Evolutionary conservation across 2,113 vertebrate species (phyloP).

Genomic region (Phycodurus eques): DNA sequence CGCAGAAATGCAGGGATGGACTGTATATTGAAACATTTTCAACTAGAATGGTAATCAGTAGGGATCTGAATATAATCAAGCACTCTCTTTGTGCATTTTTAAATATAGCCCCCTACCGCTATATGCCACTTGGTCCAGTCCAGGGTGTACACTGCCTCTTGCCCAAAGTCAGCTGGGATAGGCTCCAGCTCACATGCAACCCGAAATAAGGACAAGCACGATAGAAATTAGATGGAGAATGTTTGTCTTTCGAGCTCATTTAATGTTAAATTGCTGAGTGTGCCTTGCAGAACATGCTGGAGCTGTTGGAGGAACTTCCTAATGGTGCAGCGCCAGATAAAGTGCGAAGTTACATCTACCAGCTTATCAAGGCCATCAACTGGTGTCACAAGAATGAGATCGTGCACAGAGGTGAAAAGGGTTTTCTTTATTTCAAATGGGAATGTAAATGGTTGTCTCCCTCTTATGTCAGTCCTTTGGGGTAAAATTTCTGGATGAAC

Average conservation of each 20-base stretch:
- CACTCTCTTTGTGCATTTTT: too few relatives aligned
- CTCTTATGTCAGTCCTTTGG: neutral
- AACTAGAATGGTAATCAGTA: too few relatives aligned
- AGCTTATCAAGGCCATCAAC: constrained; percentile 98
- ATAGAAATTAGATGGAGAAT: neutral
- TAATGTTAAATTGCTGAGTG: constrained; percentile 4
- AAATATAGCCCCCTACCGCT: too few relatives aligned
- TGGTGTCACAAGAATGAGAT: constrained; percentile 99
- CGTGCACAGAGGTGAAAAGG: constrained; percentile 90
- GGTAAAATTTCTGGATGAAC: neutral
- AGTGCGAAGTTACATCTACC: constrained; percentile 97
- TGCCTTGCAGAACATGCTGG: constrained; percentile 91
- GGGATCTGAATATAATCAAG: too few relatives aligned
- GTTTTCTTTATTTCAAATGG: neutral
- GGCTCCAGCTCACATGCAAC: neutral
- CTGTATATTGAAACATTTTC: neutral
- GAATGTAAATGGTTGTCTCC: neutral
- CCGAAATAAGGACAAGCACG: neutral
- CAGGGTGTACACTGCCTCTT: neutral
- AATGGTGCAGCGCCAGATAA: constrained; percentile 95
- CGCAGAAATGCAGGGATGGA: too few relatives aligned
- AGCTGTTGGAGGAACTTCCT: constrained; percentile 96
- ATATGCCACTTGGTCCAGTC: neutral
- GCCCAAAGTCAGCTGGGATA: neutral
- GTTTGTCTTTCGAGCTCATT: neutral